Base-by-base conservation (phyloP, 2,888 invertebrate species). In the Melanotus villosus region DNA sequence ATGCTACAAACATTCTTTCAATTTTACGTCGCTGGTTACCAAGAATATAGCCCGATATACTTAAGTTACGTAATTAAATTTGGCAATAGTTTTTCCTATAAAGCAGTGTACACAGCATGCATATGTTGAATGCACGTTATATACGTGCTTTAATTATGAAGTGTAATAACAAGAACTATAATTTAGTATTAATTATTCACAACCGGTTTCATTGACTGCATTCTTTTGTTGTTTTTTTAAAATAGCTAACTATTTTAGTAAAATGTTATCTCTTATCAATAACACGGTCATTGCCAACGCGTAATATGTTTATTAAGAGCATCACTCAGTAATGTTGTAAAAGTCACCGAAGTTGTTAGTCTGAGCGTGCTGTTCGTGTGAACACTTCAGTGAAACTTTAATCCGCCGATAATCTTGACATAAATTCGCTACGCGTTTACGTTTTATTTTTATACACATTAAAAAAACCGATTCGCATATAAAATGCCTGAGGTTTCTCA, bases 401-500 rank as follows among this genome's bases (percentile, higher is more conserved):
- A 26, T 26, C 26, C 26, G 26, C 26, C 26, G 26, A 26, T 26
- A 26, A 26, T 26, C 26, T 26, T n/a, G 12, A n/a, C 38, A 38
- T 38, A 12, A n/a, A 26, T 7, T 7, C 26, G 26, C 26, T 3
- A 26, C 4, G 4, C 7, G 3, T 26, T 7, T 26, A 7, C 26
- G 26, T 26, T 32, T 7, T 26, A 26, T 26, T 26, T 26, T 26
- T 26, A n/a, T n/a, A n/a, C n/a, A n/a, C n/a, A n/a, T n/a, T n/a
- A n/a, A n/a, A n/a, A n/a, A 34, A 38, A 41, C 9, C 3, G 41
- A 14, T 16, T 18, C 16, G 18, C 41, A 16, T 45, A 1, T 23
- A 38, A 68, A 45, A 90, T 90, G 90, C 89, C 89, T 43, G 89
- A 90, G 82, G 79, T 83, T 23, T 84, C 84, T 7, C 85, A 85